Evolutionary conservation across 2,888 invertebrate genomes (phyloP), one percentile per base, ranked within the genome.

Genomic region (Melanchra persicariae): DNA sequence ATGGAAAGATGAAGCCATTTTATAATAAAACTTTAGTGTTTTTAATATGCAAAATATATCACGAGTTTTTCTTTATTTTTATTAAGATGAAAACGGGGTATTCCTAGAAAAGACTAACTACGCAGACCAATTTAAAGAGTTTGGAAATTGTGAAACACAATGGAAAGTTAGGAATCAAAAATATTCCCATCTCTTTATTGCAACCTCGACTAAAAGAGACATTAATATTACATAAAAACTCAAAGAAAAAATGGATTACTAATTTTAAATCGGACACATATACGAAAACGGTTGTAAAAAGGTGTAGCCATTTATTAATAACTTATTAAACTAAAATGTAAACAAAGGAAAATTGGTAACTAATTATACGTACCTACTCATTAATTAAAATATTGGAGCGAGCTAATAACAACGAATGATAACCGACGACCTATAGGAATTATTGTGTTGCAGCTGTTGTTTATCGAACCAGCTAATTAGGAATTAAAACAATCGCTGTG

Each of bases 341-440:
- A 55, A 65, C 43, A 69, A 49, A 47, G 30, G 62, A 63, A 55
- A 58, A 57, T 58, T 30, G 45, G 37, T 34, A 49, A 7, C 17
- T 30, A 54, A 68, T 49, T 54, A 58, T 15, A 40, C 40, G 15
- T 52, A 9, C 3, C 2, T 1, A 17, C 10, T 55, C 70, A 66
- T 78, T 78, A 74, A 63, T 55, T 78, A 57, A 74, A 70, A 66
- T 66, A 66, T 63, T 70, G 52, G 22, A 49, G 22, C 49, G 10
- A 52, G 12, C 47, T 22, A 60, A 70, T 17, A 70, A 64, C 30
- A 30, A 79, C 64, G 15, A 70, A 70, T 70, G 37, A 37, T 49
- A 71, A 51, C 52, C 30, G n/a, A n/a, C n/a, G n/a, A 68, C 24
- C 22, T 24, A 62, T 65, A 30, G 45, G 24, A 65, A 57, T 74